These are phyloP conservation scores for Bradypodion pumilum DNA, from an alignment of 2,797 vertebrate species.

Conservation along the genomic window DNA sequence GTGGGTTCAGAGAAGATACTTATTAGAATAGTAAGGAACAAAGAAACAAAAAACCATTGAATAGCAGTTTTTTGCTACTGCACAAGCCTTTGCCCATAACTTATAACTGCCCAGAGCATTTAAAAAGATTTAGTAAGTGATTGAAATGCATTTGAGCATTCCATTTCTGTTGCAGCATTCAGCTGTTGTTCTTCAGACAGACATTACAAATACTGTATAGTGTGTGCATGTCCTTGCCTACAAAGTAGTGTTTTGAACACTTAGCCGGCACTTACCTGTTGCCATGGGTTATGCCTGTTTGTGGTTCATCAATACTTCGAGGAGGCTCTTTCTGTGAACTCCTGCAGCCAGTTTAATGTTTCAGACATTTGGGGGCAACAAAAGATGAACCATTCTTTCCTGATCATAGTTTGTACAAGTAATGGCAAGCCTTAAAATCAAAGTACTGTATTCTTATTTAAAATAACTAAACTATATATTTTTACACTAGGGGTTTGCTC, in stretches of 20 bases:
- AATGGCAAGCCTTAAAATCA: rapidly evolving
- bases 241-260: neutral
- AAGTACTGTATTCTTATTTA: neutral
- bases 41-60: slow-evolving; percentile 9
- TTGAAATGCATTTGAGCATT: slow-evolving; percentile 37
- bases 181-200: slow-evolving; percentile 15
- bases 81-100: slow-evolving; percentile 35
- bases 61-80: slow-evolving; percentile 24
- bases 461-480: neutral
- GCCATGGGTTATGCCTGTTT: too few species aligned
- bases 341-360: neutral
- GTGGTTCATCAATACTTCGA: too few species aligned
- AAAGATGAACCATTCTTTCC: neutral
- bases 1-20: slow-evolving; percentile 8
- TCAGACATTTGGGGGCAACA: neutral
- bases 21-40: slow-evolving; percentile 16
- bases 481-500: neutral
- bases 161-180: neutral
- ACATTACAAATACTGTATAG: slow-evolving; percentile 6
- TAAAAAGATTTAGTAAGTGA: slow-evolving; percentile 31
- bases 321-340: neutral
- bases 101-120: slow-evolving; percentile 25
- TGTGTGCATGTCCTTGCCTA: too few species aligned
- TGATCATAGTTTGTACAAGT: neutral
- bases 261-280: too few species aligned